A percentile compares a stretch with the other conserved stretches of the same genome.
These are phyloP conservation scores for Philypnodon macrostomus DNA, from an alignment of 2,797 vertebrate genomes.

Conservation along the genomic window DNA sequence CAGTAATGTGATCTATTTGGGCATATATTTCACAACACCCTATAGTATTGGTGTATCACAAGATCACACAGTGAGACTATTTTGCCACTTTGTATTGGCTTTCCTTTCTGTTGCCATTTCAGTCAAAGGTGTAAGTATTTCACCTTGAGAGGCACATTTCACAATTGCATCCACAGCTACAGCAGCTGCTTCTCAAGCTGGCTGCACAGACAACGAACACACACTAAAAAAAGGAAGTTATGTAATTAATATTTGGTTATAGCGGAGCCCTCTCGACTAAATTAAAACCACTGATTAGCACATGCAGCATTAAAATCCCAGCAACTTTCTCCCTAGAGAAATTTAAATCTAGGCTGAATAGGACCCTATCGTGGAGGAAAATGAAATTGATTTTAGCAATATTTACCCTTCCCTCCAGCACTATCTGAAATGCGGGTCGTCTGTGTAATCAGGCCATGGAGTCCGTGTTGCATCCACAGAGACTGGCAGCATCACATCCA, in stretches of 20 bases:
- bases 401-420: slow-evolving; percentile 77
- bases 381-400: slow-evolving; percentile 23
- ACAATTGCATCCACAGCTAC: not conserved
- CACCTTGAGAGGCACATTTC: slow-evolving; percentile 3
- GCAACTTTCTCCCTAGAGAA: slow-evolving; percentile 1
- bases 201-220: not conserved
- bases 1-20: not conserved
- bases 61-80: not conserved
- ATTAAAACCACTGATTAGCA: slow-evolving; percentile 18
- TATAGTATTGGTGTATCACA: not conserved
- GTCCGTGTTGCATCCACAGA: slow-evolving; percentile 63
- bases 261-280: slow-evolving; percentile 6
- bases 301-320: slow-evolving; percentile 21
- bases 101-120: slow-evolving; percentile 2
- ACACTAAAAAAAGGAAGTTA: slow-evolving; percentile 1
- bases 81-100: not conserved
- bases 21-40: not conserved
- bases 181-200: slow-evolving; percentile 1
- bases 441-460: slow-evolving; percentile 64
- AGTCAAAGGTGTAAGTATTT: slow-evolving; percentile 8
- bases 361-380: slow-evolving; percentile 18
- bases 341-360: slow-evolving; percentile 17
- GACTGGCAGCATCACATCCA: slow-evolving; percentile 64
- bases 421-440: slow-evolving; percentile 66
- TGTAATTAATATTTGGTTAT: slow-evolving; percentile 18